Conservation (phyloP, 2,888 invertebrate species). For the Dermolepida albohirtum region DNA sequence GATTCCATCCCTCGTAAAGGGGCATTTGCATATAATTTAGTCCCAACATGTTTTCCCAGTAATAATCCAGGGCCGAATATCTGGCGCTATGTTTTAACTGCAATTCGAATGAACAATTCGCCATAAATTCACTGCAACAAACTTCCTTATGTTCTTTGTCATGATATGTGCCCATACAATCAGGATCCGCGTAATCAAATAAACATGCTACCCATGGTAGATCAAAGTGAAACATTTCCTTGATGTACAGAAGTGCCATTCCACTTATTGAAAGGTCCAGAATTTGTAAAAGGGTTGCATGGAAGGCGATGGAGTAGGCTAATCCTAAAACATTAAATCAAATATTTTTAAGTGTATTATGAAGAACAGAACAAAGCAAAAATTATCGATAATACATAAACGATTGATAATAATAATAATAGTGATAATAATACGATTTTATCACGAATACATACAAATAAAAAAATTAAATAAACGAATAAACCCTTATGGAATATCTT, state of each 20-base stretch:
- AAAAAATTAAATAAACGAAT: too few relatives aligned
- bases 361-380: too few relatives aligned
- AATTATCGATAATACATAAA: too few relatives aligned
- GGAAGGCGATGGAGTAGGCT: slow-evolving; percentile 15
- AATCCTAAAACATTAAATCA: slow-evolving; percentile 5
- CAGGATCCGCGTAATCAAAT: neutral
- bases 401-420: too few relatives aligned
- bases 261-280: slow-evolving; percentile 16
- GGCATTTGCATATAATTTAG: neutral
- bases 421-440: too few relatives aligned
- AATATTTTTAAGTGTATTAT: too few relatives aligned
- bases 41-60: slow-evolving; percentile 5
- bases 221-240: neutral
- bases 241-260: slow-evolving; percentile 12
- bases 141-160: neutral
- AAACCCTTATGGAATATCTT: too few relatives aligned
- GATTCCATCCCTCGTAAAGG: neutral
- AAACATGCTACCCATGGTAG: slow-evolving; percentile 21
- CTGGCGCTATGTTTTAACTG: slow-evolving; percentile 1
- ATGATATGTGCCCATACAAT: slow-evolving; percentile 10
- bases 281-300: slow-evolving; percentile 9
- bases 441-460: too few relatives aligned
- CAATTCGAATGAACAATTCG: slow-evolving; percentile 4
- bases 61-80: slow-evolving; percentile 21
- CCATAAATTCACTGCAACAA: slow-evolving; percentile 12